Evolutionary conservation across 2,888 invertebrate species (phyloP).

Genomic region (Steinernema carpocapsae): DNA sequence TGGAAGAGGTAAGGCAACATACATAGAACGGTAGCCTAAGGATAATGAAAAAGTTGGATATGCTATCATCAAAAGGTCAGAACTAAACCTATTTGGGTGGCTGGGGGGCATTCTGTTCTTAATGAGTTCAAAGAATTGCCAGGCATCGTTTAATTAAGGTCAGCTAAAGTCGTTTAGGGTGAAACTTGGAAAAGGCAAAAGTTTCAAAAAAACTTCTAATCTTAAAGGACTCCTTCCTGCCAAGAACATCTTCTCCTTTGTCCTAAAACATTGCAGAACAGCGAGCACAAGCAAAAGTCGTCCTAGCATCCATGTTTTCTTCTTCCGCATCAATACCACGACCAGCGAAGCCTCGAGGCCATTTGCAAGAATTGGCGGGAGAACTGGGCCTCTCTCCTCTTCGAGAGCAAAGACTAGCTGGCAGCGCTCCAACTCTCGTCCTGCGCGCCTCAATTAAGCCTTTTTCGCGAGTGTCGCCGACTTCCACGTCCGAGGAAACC

Average conservation of each 20-base stretch:
- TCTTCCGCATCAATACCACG: background rate
- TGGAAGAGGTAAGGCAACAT: background rate
- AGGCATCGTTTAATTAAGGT: too few species aligned
- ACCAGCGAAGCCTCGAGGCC: background rate
- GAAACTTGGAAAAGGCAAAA: too few species aligned
- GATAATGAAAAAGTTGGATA: too few species aligned
- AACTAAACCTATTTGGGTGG: background rate
- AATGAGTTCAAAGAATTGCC: too few species aligned
- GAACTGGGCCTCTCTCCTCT: background rate
- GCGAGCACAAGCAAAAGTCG: background rate
- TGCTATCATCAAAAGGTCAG: background rate
- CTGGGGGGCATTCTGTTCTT: too few species aligned
- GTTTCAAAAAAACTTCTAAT: too few species aligned
- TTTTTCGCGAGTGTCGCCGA: background rate
- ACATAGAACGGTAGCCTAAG: background rate
- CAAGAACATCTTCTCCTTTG: too few species aligned
- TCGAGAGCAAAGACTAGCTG: conserved; percentile 7
- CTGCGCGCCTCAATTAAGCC: conserved; percentile 17
- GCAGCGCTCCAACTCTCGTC: background rate
- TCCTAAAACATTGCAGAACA: too few species aligned
- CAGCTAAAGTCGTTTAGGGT: too few species aligned
- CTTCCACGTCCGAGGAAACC: background rate
- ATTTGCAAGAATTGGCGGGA: background rate
- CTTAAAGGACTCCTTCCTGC: too few species aligned
- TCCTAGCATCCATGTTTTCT: background rate